Evolutionary conservation across 2,797 vertebrate species (phyloP).

Genomic region (Poecilia gillii): DNA sequence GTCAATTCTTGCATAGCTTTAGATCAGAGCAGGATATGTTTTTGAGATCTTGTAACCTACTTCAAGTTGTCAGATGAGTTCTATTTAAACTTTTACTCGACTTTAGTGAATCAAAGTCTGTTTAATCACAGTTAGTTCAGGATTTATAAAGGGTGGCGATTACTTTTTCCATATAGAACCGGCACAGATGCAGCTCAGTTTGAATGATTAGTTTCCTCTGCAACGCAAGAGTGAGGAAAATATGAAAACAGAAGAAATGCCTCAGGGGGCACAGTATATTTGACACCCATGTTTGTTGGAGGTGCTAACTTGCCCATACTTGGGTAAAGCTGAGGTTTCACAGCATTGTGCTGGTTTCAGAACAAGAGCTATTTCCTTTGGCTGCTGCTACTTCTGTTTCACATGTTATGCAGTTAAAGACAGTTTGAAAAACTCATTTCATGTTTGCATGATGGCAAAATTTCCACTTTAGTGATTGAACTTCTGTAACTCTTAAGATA

Average conservation of each 20-base stretch:
- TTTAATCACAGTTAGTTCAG: neutral
- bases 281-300: neutral
- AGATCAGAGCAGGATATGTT: neutral
- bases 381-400: neutral
- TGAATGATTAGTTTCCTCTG: neutral
- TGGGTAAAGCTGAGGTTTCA: constrained; percentile 4
- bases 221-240: neutral
- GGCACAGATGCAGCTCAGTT: neutral
- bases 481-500: neutral
- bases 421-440: neutral
- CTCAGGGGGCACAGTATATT: neutral
- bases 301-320: neutral
- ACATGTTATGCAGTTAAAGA: neutral
- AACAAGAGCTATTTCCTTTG: neutral
- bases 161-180: neutral
- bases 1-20: neutral
- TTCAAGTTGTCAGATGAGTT: neutral
- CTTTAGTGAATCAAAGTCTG: neutral
- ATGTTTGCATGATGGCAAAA: neutral
- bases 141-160: neutral
- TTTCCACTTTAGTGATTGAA: neutral
- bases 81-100: neutral
- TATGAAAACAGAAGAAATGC: neutral
- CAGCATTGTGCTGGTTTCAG: neutral
- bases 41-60: neutral